Conservation (phyloP, 2,113 vertebrate genomes). For the Drymodes brunneopygia region DNA sequence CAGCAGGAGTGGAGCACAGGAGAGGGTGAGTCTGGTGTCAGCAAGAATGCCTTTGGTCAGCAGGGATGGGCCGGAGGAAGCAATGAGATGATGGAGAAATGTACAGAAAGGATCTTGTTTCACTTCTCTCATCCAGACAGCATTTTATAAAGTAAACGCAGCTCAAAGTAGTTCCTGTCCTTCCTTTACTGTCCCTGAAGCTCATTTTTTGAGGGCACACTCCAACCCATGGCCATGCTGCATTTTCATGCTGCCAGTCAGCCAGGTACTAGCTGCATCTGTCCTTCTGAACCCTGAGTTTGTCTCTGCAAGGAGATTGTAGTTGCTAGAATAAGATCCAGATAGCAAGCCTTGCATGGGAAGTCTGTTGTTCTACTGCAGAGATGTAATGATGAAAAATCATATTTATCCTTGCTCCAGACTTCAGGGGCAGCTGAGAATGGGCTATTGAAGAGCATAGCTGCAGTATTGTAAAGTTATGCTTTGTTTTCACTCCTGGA, state of each 20-base stretch:
- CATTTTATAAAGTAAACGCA: neutral
- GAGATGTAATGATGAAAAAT: neutral
- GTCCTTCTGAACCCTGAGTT: neutral
- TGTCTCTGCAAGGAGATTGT: neutral
- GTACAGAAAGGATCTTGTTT: neutral
- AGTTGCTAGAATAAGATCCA: neutral
- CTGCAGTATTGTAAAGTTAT: constrained; percentile 1
- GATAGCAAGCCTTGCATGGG: neutral
- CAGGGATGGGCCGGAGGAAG: neutral
- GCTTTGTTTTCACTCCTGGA: constrained; percentile 5
- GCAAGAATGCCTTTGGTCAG: neutral
- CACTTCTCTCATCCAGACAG: neutral
- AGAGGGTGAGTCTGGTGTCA: neutral
- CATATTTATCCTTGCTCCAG: neutral
- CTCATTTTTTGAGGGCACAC: rapidly evolving
- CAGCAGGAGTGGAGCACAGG: neutral
- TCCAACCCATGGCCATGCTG: neutral
- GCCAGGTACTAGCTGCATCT: neutral
- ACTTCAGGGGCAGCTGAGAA: neutral
- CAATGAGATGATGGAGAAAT: neutral
- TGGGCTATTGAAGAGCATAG: neutral
- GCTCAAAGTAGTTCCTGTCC: neutral
- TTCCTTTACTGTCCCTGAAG: neutral
- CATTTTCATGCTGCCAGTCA: neutral
- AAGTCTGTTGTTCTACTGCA: neutral